These are phyloP conservation scores for Drosophila tsacasi DNA, from an alignment of 1,140 invertebrate species.

Conservation along the genomic window DNA sequence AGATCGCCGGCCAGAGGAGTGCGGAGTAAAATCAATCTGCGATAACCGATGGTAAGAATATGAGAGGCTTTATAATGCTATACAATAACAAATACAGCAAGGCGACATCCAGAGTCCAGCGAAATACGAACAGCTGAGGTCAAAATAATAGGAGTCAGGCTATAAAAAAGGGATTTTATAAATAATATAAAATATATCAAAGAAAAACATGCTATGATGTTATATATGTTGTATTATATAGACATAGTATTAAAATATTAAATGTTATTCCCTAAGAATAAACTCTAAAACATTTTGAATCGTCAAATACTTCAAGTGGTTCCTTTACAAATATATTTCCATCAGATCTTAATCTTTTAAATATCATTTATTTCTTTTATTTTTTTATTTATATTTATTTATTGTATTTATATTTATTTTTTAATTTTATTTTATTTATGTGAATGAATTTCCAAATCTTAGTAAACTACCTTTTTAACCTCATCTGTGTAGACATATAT, in stretches of 20 bases:
- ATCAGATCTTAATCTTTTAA: no score
- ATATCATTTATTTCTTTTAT: not conserved
- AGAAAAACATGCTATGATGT: not conserved
- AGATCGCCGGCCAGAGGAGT: constrained; percentile 17
- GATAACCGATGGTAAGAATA: constrained; percentile 46
- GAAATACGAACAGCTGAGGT: constrained; percentile 23
- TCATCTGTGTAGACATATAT: constrained; percentile 17
- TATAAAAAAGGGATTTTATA: not conserved
- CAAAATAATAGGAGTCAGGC: not conserved
- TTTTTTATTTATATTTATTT: no score
- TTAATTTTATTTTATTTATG: no score
- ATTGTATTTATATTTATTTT: no score
- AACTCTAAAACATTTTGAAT: no score
- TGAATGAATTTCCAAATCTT: not conserved
- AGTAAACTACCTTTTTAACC: no score
- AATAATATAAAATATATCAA: not conserved
- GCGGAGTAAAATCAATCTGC: constrained; percentile 75
- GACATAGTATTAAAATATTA: no score
- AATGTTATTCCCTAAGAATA: no score
- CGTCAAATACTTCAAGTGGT: not conserved
- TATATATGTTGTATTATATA: not conserved
- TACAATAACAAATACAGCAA: constrained; percentile 51
- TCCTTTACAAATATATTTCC: not conserved
- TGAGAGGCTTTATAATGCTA: constrained; percentile 50
- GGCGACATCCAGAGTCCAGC: constrained; percentile 42